Evolutionary conservation across 2,797 vertebrate species (phyloP), one percentile per base, ranked within the genome.

Genomic region (Fundulus diaphanus): DNA sequence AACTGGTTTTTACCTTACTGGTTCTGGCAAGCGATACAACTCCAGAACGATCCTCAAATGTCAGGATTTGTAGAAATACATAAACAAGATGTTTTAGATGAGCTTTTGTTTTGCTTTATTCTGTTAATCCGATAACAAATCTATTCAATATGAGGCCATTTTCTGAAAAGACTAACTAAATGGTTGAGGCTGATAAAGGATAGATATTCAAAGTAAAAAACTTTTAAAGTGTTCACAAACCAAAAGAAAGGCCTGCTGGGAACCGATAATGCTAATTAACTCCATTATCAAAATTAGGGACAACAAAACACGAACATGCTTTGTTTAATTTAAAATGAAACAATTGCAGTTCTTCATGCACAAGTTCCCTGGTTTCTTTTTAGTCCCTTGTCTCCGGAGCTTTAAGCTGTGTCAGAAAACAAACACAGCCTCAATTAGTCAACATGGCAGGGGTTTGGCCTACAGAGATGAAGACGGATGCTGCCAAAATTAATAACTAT

Each of bases 21-120:
- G 63, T 80, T 89, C 71, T 80, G 81, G 82, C 80, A 78, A 78
- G 79, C 79, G 85, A 87, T 86, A 82, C 88, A 80, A 80, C 80
- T 80, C 85, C 84, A 73, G 90, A 93, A 94, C 84, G 90, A 91
- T 87, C 85, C 90, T 86, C 91, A 90, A 91, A 90, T 88, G 77
- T 90, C 85, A 75, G 87, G 86, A 89, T 79, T 88, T 85, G 81
- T 82, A 24, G 76, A 27, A 69, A 83, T 68, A 63, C 73, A 56
- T 29, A 66, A 66, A 66, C 37, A n/a, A 40, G 12, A 65, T 65
- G 61, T 15, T 31, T 63, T 27, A 22, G 52, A 16, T 22, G 12
- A 77, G 81, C 86, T 84, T 54, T 0, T 79, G 84, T 77, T 85
- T 73, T 72, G 48, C 61, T 87, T 12, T 79, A 78, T 22, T 79